phyloP scores from a whole-genome alignment of 2,113 vertebrate species.

The Etheostoma cragini region DNA sequence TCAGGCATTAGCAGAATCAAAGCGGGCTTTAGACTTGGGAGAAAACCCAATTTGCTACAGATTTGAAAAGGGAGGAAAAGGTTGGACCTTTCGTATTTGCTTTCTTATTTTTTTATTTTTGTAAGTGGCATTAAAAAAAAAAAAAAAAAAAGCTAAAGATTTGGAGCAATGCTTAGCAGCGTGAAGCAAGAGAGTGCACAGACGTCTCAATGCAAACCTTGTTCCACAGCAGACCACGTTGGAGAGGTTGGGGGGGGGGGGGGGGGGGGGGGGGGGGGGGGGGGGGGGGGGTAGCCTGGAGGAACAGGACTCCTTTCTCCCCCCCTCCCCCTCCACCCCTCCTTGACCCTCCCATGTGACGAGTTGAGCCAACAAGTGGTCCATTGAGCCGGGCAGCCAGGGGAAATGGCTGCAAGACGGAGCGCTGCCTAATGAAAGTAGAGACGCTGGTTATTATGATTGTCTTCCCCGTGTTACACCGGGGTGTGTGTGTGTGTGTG shows the following conservation, averaged over 20 bases:
- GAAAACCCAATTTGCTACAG: slow-evolving; percentile 62
- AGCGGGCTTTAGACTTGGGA: slow-evolving; percentile 62
- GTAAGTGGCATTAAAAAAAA: background rate
- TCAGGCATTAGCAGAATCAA: slow-evolving; percentile 74
- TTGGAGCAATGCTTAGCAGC: slow-evolving; percentile 81
- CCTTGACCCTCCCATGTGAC: slow-evolving; percentile 84
- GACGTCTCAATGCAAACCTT: slow-evolving; percentile 82
- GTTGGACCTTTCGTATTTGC: slow-evolving; percentile 37
- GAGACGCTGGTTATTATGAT: slow-evolving; percentile 80
- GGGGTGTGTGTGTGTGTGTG: no score
- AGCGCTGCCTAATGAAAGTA: slow-evolving; percentile 81
- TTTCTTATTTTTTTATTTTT: no score
- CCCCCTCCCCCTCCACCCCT: slow-evolving; percentile 54
- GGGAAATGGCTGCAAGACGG: slow-evolving; percentile 79
- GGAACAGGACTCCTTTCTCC: slow-evolving; percentile 85
- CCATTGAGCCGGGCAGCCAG: slow-evolving; percentile 79
- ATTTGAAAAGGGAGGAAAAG: slow-evolving; percentile 67
- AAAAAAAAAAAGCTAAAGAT: slow-evolving; percentile 49
- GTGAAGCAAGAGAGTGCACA: slow-evolving; percentile 74
- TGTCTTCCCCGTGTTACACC: slow-evolving; percentile 64
- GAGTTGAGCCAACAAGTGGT: slow-evolving; percentile 83
- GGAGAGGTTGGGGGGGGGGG: slow-evolving; percentile 76
- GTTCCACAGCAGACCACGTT: slow-evolving; percentile 77
- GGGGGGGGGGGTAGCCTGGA: slow-evolving; percentile 70
- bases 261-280: slow-evolving; percentile 62